These are phyloP conservation scores for Philotrypesis tridentata DNA, from an alignment of 1,140 invertebrate genomes.

Conservation along the genomic window DNA sequence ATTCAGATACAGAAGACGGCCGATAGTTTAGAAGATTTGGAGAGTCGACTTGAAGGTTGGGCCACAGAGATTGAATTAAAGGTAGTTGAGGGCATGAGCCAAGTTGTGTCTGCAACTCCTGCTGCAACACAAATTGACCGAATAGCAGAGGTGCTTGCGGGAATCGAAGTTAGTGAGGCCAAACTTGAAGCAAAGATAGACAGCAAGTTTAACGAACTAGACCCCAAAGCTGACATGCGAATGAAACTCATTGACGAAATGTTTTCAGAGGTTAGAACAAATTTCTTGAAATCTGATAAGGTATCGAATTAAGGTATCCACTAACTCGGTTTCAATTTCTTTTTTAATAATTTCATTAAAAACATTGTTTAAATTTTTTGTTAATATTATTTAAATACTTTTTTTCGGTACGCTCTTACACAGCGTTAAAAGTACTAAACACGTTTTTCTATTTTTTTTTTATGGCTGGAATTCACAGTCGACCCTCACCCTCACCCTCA, in stretches of 20 bases:
- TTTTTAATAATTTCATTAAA: no score
- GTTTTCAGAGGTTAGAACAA: not conserved
- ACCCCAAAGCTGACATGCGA: not conserved
- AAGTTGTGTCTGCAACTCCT: not conserved
- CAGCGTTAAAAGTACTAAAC: no score
- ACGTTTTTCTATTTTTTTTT: no score
- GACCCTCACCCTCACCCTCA: no score
- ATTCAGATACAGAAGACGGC: slow-evolving; percentile 80
- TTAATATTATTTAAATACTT: no score
- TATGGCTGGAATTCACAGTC: no score
- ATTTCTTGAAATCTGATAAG: no score
- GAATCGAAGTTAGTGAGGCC: slow-evolving; percentile 10
- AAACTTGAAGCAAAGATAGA: not conserved
- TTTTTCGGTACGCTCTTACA: no score
- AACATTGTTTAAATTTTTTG: no score
- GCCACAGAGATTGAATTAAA: slow-evolving; percentile 74
- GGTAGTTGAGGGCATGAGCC: slow-evolving; percentile 67
- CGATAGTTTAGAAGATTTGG: slow-evolving; percentile 79
- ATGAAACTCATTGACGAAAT: not conserved
- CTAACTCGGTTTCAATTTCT: no score
- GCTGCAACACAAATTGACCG: not conserved
- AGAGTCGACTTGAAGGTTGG: slow-evolving; percentile 77
- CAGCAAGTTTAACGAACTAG: not conserved
- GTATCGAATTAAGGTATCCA: no score
- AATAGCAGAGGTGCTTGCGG: slow-evolving; percentile 2